Percentiles rank a stretch among this genome's conserved stretches.
These are phyloP conservation scores for Glaucomys volans DNA, from an alignment of 2,113 vertebrate genomes.

Conservation along the genomic window DNA sequence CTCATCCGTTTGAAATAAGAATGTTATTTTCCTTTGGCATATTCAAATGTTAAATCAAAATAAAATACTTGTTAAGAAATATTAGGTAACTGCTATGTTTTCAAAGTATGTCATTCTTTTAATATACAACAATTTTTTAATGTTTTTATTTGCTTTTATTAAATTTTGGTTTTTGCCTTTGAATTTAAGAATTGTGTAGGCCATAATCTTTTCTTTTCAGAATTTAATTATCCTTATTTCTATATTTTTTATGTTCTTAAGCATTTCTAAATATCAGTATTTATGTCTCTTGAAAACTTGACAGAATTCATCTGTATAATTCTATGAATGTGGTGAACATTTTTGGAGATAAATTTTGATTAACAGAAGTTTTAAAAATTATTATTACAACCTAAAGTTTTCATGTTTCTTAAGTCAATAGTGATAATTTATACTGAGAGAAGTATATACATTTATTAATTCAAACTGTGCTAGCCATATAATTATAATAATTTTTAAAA, in stretches of 20 bases:
- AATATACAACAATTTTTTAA: neutral
- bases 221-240: neutral
- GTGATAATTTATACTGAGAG: neutral
- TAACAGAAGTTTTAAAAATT: neutral
- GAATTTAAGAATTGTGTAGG: slow-evolving; percentile 15
- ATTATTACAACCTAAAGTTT: neutral
- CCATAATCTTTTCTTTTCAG: neutral
- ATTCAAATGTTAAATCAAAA: slow-evolving; percentile 28
- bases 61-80: neutral
- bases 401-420: neutral
- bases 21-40: neutral
- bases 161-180: neutral
- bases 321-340: neutral
- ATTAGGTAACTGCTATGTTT: neutral
- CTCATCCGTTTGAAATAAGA: neutral
- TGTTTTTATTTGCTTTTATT: slow-evolving; percentile 6
- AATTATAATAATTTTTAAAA: slow-evolving; percentile 29
- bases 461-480: neutral
- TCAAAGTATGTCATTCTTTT: neutral
- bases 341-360: neutral
- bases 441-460: neutral
- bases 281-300: slow-evolving; percentile 32
- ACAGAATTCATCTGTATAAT: neutral
- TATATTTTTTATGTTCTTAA: neutral
- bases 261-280: neutral